Evolutionary conservation across 2,113 vertebrate genomes (phyloP).

Genomic region (Cynopterus brachyotis): DNA sequence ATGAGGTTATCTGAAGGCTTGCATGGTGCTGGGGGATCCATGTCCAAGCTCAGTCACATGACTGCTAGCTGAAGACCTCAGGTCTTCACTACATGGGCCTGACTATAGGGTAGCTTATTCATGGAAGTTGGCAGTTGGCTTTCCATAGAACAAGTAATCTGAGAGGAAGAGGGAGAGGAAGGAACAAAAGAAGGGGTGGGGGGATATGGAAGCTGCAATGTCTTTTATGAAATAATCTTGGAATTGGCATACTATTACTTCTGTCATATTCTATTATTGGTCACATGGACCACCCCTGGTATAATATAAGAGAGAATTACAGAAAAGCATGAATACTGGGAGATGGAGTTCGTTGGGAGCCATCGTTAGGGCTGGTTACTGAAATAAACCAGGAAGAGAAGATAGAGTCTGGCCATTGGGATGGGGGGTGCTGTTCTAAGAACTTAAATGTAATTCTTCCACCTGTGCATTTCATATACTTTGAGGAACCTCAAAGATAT

Average conservation of each 20-base stretch:
- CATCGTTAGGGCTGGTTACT: background rate
- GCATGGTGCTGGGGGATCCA: background rate
- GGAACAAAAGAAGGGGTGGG: too few relatives aligned
- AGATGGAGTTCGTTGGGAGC: background rate
- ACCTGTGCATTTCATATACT: background rate
- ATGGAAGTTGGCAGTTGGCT: too few relatives aligned
- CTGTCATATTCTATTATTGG: background rate
- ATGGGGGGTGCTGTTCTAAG: background rate
- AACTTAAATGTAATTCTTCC: background rate
- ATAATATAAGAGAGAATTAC: background rate
- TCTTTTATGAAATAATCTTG: background rate
- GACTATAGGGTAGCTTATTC: background rate
- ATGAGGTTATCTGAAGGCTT: background rate
- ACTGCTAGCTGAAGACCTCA: background rate
- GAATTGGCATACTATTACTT: background rate
- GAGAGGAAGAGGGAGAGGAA: background rate
- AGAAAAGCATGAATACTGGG: background rate
- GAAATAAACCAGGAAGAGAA: background rate
- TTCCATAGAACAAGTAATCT: background rate
- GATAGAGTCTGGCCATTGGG: background rate
- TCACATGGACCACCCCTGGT: background rate
- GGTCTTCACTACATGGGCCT: background rate
- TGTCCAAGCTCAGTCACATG: background rate
- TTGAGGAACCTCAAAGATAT: background rate
- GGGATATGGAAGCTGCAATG: background rate